Percentiles rank a stretch among this genome's conserved stretches.
Conservation (phyloP, 2,888 invertebrate species). For the Quadroppia sp. region DNA sequence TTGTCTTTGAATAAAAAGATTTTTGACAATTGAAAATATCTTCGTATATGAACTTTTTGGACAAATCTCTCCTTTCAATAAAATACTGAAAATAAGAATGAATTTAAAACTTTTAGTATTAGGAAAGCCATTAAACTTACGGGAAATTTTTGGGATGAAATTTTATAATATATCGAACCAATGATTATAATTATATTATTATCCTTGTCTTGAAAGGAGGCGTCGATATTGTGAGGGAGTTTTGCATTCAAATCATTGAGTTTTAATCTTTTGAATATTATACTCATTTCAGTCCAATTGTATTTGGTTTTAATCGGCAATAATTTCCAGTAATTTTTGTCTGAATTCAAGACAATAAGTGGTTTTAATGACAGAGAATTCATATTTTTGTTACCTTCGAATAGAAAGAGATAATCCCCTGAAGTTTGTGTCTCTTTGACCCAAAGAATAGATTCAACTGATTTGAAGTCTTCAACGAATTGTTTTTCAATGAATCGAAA, state of each 20-base stretch:
- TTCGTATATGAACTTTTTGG: background rate
- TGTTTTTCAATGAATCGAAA: background rate
- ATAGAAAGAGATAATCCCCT: background rate
- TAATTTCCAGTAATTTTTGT: background rate
- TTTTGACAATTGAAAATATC: background rate
- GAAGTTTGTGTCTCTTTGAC: background rate
- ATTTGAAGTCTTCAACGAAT: background rate
- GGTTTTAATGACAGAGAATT: background rate
- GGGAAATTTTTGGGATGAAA: background rate
- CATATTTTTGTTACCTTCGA: background rate
- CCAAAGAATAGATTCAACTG: background rate
- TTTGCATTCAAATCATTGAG: background rate
- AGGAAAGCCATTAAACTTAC: background rate
- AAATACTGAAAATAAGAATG: background rate
- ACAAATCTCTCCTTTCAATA: background rate
- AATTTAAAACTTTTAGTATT: background rate
- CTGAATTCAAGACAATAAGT: background rate
- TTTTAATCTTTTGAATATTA: background rate
- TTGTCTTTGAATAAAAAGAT: background rate
- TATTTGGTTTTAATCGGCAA: background rate
- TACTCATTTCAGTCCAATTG: background rate
- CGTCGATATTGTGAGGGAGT: background rate
- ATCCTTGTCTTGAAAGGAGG: background rate
- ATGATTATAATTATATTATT: conserved; percentile 13
- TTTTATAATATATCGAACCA: background rate